phyloP scores from a whole-genome alignment of 2,113 vertebrate genomes.

The Trinectes maculatus region DNA sequence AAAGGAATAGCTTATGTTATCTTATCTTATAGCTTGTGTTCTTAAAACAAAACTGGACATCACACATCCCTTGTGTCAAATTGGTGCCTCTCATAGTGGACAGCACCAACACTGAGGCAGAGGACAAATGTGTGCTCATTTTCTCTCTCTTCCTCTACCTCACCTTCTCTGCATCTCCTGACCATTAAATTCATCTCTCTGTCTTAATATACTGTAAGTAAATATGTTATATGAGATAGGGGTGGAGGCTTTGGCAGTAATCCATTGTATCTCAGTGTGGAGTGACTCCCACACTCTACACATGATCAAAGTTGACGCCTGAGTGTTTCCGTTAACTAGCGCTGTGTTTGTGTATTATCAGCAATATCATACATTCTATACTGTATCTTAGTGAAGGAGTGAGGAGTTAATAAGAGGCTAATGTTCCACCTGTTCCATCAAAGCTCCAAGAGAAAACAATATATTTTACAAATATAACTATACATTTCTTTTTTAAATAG shows the following conservation, averaged over 20 bases:
- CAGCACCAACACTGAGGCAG: slow-evolving; percentile 14
- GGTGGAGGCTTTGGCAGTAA: neutral
- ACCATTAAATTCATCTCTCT: slow-evolving; percentile 44
- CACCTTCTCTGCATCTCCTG: slow-evolving; percentile 9
- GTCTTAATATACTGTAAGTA: slow-evolving; percentile 50
- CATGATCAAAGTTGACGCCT: slow-evolving; percentile 17
- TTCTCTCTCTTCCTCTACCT: slow-evolving; percentile 5
- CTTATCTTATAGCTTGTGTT: neutral
- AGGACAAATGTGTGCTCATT: slow-evolving; percentile 2
- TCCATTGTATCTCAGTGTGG: slow-evolving; percentile 34
- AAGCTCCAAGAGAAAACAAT: neutral
- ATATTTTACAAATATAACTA: neutral
- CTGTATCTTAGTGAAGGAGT: neutral
- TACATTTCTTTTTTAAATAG: neutral
- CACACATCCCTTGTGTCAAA: slow-evolving; percentile 32
- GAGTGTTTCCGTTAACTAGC: slow-evolving; percentile 11
- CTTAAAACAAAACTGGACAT: neutral
- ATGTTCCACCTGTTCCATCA: neutral
- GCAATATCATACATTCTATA: neutral
- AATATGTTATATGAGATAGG: neutral
- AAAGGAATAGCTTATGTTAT: too few species aligned
- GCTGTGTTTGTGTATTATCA: slow-evolving; percentile 15
- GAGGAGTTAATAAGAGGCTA: neutral
- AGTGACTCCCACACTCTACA: slow-evolving; percentile 42
- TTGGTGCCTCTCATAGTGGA: slow-evolving; percentile 28